Evolutionary conservation across 2,797 vertebrate genomes (phyloP).

Genomic region (Spondyliosoma cantharus): DNA sequence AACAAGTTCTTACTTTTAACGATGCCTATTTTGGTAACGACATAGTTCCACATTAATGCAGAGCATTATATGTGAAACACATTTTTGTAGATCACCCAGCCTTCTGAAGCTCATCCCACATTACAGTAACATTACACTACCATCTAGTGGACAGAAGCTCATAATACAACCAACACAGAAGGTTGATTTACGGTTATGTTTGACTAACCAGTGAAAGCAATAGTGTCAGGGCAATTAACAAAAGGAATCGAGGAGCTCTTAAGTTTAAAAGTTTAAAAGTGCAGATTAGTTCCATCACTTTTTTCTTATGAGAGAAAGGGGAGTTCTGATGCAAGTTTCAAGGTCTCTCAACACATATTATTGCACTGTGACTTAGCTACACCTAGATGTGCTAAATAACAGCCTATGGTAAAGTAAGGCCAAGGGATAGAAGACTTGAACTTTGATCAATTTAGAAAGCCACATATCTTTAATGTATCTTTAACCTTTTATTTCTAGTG

Average conservation of each 20-base stretch:
- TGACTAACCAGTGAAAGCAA: not conserved
- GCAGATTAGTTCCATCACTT: slow-evolving; percentile 36
- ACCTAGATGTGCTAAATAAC: not conserved
- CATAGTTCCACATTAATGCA: not conserved
- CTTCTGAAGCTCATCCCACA: not conserved
- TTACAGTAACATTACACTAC: slow-evolving; percentile 14
- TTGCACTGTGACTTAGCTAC: not conserved
- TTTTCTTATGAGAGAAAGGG: not conserved
- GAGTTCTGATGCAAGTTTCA: not conserved
- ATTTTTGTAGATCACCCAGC: not conserved
- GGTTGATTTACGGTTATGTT: not conserved
- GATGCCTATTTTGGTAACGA: not conserved
- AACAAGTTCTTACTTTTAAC: not conserved
- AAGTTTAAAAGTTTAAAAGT: slow-evolving; percentile 47
- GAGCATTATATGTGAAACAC: not conserved
- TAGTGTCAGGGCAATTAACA: slow-evolving; percentile 34
- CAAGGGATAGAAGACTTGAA: not conserved
- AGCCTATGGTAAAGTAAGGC: not conserved
- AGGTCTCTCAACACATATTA: slow-evolving; percentile 4
- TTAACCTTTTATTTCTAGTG: too few relatives aligned
- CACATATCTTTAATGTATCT: not conserved
- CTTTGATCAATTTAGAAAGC: not conserved
- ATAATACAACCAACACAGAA: slow-evolving; percentile 14
- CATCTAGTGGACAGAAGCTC: slow-evolving; percentile 65
- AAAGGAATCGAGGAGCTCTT: not conserved